Base-by-base conservation (phyloP, 2,888 invertebrate species). In the Lymantria dispar region DNA sequence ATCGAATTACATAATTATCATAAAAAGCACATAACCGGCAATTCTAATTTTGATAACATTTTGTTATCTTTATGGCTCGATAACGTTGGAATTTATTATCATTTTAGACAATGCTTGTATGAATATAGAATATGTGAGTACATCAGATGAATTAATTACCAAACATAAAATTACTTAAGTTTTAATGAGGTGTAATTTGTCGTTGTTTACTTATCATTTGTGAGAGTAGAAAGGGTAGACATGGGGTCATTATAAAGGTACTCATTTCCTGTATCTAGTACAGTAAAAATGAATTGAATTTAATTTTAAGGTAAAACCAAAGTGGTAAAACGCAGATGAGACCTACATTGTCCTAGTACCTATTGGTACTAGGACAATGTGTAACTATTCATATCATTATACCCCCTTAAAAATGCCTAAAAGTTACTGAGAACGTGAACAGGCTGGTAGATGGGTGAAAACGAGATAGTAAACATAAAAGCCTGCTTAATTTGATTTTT, bases 21-120 rank as follows among this genome's bases (percentile, higher is more conserved):
- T 80, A 80, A 76, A 80, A 76, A 70, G 55, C 54, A 71, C 75
- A 76, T 80, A 74, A 74, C 58, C 55, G 64, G 58, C 45, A 56
- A 63, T 62, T 68, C 70, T 74, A 75, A 80, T 76, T 75, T 42
- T 71, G 74, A 76, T 71, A 71, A 60, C 63, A 60, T 64, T 62
- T 62, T 70, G 67, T 74, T 74, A 76, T 71, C 60, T 58, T 65
- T 49, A 64, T 57, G 56, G 52, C 57, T 54, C 68, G 78, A 80
- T 76, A 75, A 70, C 68, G 64, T 55, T 64, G 52, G 58, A 72
- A 78, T 76, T 76, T 72, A 74, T 70, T 59, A 51, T 56, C 64
- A 64, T 64, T 60, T 62, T 57, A 65, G 60, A 54, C 57, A 52
- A 60, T 56, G 50, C 59, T 48, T 43, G 41, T 46, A 45, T 54